Percentiles rank a stretch among this genome's conserved stretches.
Conservation (phyloP, 2,113 vertebrate genomes). For the Chionomys nivalis region DNA sequence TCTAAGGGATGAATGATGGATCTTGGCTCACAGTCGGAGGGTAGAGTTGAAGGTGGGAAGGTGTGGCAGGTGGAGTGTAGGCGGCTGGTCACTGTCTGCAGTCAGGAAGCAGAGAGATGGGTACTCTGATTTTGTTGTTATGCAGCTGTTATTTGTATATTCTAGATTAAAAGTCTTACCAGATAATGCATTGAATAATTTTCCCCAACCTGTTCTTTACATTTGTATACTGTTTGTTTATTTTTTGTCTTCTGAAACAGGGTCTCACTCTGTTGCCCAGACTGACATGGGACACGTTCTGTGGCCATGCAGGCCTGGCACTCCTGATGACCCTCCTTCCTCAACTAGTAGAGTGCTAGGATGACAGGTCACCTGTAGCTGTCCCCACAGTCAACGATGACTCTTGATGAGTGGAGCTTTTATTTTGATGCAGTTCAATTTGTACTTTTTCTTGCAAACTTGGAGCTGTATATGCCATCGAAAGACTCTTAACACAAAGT, state of each 20-base stretch:
- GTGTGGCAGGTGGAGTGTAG: no score
- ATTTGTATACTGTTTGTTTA: not conserved
- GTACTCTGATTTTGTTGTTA: not conserved
- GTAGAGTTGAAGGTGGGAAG: not conserved
- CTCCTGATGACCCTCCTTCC: not conserved
- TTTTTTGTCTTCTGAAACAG: not conserved
- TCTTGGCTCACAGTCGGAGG: not conserved
- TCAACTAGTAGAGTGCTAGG: not conserved
- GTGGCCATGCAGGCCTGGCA: not conserved
- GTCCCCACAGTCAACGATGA: not conserved
- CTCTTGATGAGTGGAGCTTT: not conserved
- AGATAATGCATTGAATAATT: not conserved
- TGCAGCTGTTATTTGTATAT: not conserved
- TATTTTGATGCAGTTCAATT: slow-evolving; percentile 38
- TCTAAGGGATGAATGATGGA: not conserved
- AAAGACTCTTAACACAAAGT: slow-evolving; percentile 25
- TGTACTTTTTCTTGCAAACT: slow-evolving; percentile 32
- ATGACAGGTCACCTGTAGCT: not conserved
- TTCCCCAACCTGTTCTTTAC: not conserved
- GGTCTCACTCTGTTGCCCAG: not conserved
- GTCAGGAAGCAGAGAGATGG: not conserved
- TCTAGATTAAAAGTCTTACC: slow-evolving; percentile 30
- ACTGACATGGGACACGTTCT: not conserved
- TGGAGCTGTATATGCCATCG: not conserved
- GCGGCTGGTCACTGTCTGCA: not conserved